Conservation (phyloP, 2,113 vertebrate species). For the Hypomesus transpacificus region DNA sequence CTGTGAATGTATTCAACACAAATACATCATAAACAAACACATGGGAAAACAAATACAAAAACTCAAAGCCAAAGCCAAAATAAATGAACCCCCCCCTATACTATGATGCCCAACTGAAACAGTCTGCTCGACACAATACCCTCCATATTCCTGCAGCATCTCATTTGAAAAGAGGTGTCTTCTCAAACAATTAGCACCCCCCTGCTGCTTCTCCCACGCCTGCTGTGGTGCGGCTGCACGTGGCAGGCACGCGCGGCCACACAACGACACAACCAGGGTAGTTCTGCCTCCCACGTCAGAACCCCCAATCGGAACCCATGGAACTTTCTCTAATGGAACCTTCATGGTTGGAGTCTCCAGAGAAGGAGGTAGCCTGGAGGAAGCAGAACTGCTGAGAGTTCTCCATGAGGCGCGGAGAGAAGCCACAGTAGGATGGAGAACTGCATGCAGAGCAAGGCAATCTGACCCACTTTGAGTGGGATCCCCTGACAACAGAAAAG, state of each 20-base stretch:
- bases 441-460: constrained; percentile 16
- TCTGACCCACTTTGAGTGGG: constrained; percentile 27
- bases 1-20: not conserved
- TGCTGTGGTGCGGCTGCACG: too few species aligned
- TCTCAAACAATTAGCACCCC: not conserved
- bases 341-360: too few species aligned
- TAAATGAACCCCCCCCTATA: not conserved
- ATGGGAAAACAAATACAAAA: not conserved
- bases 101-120: too few species aligned
- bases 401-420: not conserved
- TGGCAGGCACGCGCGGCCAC: too few species aligned
- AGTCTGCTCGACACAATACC: too few species aligned
- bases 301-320: too few species aligned
- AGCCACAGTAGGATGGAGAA: constrained; percentile 4
- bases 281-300: too few species aligned
- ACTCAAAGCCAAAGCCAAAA: not conserved
- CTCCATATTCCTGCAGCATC: too few species aligned
- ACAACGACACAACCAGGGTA: too few species aligned
- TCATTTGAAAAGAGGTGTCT: not conserved
- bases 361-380: not conserved
- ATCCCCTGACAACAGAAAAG: constrained; percentile 47
- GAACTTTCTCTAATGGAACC: too few species aligned
- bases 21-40: not conserved
- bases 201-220: too few species aligned
- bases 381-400: not conserved